Conservation (phyloP, 2,113 vertebrate species). For the Myotis lucifugus region DNA sequence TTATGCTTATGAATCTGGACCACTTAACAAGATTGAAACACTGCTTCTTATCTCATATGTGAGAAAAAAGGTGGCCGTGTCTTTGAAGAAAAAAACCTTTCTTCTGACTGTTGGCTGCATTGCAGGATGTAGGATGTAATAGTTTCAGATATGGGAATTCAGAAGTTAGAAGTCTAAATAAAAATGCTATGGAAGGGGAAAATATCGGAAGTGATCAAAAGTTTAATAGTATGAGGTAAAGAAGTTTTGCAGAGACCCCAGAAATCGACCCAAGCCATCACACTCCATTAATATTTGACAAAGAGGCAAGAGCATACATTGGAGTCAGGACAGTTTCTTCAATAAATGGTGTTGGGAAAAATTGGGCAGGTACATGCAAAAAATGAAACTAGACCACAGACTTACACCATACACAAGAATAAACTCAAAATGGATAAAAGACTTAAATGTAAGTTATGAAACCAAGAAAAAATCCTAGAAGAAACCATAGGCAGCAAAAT, state of each 20-base stretch:
- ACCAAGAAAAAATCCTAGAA: too few species aligned
- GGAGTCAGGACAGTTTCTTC: too few species aligned
- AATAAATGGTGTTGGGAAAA: too few species aligned
- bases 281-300: too few species aligned
- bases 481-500: too few species aligned
- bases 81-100: neutral
- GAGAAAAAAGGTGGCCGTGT: neutral
- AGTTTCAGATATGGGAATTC: neutral
- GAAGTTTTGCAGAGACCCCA: constrained; percentile 52
- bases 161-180: neutral
- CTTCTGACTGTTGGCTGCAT: neutral
- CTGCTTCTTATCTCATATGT: neutral
- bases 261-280: too few species aligned
- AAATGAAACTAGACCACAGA: too few species aligned
- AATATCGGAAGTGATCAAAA: constrained; percentile 56
- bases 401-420: too few species aligned
- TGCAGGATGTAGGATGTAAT: neutral
- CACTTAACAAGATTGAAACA: neutral
- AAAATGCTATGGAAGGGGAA: neutral
- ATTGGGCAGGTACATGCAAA: too few species aligned
- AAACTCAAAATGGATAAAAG: too few species aligned
- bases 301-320: too few species aligned
- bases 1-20: neutral
- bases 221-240: constrained; percentile 65
- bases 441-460: too few species aligned